Conservation (phyloP, 2,113 vertebrate genomes). For the Electrona antarctica region DNA sequence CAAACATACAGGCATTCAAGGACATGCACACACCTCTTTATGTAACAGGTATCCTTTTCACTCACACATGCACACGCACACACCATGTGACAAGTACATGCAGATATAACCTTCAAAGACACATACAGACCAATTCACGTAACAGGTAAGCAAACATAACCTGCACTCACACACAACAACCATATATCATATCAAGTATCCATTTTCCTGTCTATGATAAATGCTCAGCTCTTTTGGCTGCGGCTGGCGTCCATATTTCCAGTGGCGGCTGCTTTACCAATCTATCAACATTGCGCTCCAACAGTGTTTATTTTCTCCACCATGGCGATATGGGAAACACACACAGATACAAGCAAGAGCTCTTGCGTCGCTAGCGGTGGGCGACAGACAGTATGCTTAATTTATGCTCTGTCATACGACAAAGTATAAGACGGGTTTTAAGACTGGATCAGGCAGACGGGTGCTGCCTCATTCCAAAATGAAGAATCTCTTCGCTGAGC, state of each 20-base stretch:
- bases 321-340: conserved; percentile 63
- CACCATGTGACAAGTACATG: conserved; percentile 56
- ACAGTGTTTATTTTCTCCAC: conserved; percentile 62
- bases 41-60: neutral
- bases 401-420: no score
- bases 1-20: no score
- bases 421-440: neutral
- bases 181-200: conserved; percentile 23
- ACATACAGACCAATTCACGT: neutral
- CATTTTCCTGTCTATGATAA: conserved; percentile 53
- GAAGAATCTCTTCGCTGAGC: conserved; percentile 67
- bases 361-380: conserved; percentile 24
- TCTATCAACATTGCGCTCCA: conserved; percentile 61
- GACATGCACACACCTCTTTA: no score
- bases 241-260: conserved; percentile 56
- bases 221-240: conserved; percentile 49
- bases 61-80: conserved; percentile 35
- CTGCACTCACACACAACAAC: conserved; percentile 21
- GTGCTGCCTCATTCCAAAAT: conserved; percentile 45
- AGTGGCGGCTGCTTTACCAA: conserved; percentile 25
- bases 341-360: conserved; percentile 53
- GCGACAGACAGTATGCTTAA: neutral
- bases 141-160: conserved; percentile 12
- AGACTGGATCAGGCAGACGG: neutral
- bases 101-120: conserved; percentile 33